phyloP scores from a whole-genome alignment of 2,888 invertebrate genomes.

The Bimastos eiseni region DNA sequence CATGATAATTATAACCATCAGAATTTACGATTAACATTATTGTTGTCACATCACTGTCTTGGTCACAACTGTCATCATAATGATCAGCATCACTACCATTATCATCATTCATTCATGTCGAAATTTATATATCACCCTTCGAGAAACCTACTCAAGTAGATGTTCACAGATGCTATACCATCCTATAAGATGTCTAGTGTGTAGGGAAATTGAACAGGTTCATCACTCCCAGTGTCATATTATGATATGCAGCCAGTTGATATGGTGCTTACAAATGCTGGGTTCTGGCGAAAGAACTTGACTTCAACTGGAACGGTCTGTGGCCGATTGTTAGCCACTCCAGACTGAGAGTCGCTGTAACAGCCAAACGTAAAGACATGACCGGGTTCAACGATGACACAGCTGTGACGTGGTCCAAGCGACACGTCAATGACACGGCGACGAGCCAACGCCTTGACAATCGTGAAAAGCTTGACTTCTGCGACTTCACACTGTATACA shows the following conservation, averaged over 20 bases:
- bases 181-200: too few species aligned
- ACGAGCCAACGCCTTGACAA: constrained; percentile 65
- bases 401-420: constrained; percentile 70
- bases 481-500: constrained; percentile 61
- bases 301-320: constrained; percentile 62
- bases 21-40: too few species aligned
- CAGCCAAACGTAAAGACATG: constrained; percentile 71
- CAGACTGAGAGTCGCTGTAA: constrained; percentile 71
- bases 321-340: constrained; percentile 64
- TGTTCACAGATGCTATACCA: too few species aligned
- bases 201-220: too few species aligned
- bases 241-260: background rate
- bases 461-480: constrained; percentile 61
- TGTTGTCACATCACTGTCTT: too few species aligned
- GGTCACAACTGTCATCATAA: too few species aligned
- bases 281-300: constrained; percentile 61
- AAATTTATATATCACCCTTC: too few species aligned
- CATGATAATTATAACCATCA: too few species aligned
- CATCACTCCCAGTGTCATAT: too few species aligned
- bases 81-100: too few species aligned
- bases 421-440: constrained; percentile 68
- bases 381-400: constrained; percentile 70
- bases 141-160: too few species aligned
- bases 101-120: too few species aligned
- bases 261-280: constrained; percentile 43